Base-by-base conservation (phyloP, 1,140 invertebrate genomes). In the Carposina sasakii region DNA sequence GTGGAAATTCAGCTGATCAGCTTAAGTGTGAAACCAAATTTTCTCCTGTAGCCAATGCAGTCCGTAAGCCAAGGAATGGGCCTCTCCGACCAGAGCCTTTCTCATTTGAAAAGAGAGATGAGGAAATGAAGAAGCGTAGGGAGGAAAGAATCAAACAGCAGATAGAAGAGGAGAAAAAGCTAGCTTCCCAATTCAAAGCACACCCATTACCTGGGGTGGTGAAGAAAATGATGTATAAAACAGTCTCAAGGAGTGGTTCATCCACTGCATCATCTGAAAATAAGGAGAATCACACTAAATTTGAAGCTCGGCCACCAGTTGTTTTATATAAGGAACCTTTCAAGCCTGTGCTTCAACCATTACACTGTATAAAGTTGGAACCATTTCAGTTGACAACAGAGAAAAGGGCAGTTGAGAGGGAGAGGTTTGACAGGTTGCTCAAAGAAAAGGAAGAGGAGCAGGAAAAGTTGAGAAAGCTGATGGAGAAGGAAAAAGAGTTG, bases 271-370 rank as follows among this genome's bases (percentile, higher is more conserved):
- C 71, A 16, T 78, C 75, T 2, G 78, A 81, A 49, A 84, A 81
- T 37, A 82, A 84, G 65, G 78, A 84, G 43, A 84, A 84, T 28
- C 24, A 54, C 33, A 15, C 57, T 4, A 78, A 76, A 42, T 82
- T 84, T 71, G 76, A 82, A 60, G 78, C 76, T 26, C 62, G 62
- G 21, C 73, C 71, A 30, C 62, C 78, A 9, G 41, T 52, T 22
- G 76, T 82, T 21, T 51, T 82, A 1, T 81, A 73, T 24, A 81
- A 82, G 26, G 67, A 81, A 48, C 77, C 78, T n/a, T 84, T 84
- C 24, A 81, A 84, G 43, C 77, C 77, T 30, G 56, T 77, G 1
- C 48, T 67, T 1, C 63, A 71, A 39, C 43, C 53, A 43, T 30
- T 57, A n/a, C 63, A 72, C 15, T 15, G 58, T n/a, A 20, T 68